These are phyloP conservation scores for Hydraecia micacea DNA, from an alignment of 2,888 invertebrate species.

Conservation along the genomic window DNA sequence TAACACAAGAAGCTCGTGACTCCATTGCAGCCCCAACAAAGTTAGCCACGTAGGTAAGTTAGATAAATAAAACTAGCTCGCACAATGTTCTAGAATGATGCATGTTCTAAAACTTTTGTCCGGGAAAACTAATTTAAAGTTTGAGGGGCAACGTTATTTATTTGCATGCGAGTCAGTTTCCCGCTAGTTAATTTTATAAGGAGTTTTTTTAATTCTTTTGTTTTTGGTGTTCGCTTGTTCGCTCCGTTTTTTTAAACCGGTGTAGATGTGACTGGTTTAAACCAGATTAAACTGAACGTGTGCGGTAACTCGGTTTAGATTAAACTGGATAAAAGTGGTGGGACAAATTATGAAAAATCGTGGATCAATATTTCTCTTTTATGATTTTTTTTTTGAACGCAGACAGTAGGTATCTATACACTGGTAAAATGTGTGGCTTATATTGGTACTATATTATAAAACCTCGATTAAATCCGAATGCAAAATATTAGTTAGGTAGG, in stretches of 20 bases:
- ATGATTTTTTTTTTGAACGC: background rate
- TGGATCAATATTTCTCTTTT: background rate
- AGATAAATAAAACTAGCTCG: slow-evolving; percentile 69
- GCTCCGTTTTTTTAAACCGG: slow-evolving; percentile 7
- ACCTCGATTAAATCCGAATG: background rate
- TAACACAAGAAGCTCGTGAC: slow-evolving; percentile 26
- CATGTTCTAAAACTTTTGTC: slow-evolving; percentile 71
- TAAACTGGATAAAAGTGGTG: background rate
- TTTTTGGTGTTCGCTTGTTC: slow-evolving; percentile 14
- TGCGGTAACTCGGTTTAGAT: background rate
- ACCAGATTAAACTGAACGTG: slow-evolving; percentile 1
- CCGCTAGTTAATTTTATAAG: slow-evolving; percentile 57
- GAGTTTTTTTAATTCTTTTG: slow-evolving; percentile 35
- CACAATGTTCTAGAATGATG: slow-evolving; percentile 73
- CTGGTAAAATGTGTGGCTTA: background rate
- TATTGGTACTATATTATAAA: background rate
- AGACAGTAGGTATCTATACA: background rate
- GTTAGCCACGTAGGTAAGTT: slow-evolving; percentile 45
- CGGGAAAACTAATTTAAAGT: slow-evolving; percentile 80
- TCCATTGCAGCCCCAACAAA: slow-evolving; percentile 43
- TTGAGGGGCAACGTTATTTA: slow-evolving; percentile 75
- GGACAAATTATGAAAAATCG: background rate
- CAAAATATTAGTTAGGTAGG: background rate
- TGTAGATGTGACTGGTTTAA: slow-evolving; percentile 6
- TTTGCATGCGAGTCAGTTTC: slow-evolving; percentile 64